Conservation (phyloP, 2,888 invertebrate genomes). For the Desoria tigrina region DNA sequence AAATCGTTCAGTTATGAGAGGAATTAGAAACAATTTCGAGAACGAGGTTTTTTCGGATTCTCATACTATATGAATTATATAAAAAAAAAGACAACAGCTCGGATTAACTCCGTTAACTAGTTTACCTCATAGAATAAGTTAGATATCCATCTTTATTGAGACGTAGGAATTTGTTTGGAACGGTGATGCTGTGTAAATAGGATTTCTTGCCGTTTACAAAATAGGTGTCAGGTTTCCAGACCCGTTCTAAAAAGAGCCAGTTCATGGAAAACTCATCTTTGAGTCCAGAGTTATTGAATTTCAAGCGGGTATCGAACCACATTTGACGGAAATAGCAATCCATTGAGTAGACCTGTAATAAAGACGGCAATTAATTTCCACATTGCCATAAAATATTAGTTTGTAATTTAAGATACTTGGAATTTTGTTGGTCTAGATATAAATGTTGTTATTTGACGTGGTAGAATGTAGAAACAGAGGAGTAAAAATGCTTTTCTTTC, state of each 20-base stretch:
- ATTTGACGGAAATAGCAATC: constrained; percentile 59
- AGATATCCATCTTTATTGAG: constrained; percentile 55
- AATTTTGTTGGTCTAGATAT: too few relatives aligned
- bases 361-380: constrained; percentile 6
- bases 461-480: too few relatives aligned
- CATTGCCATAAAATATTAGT: too few relatives aligned
- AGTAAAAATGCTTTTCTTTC: too few relatives aligned
- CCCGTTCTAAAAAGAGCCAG: constrained; percentile 62
- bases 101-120: background rate
- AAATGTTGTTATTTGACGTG: too few relatives aligned
- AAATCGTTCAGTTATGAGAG: background rate
- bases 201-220: constrained; percentile 62
- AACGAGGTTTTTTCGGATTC: background rate
- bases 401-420: background rate
- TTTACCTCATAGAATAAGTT: constrained; percentile 55
- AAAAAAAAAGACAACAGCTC: too few relatives aligned
- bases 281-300: constrained; percentile 56
- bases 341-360: constrained; percentile 57
- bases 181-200: constrained; percentile 63
- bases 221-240: constrained; percentile 65
- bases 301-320: constrained; percentile 62
- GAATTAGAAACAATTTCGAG: constrained; percentile 2
- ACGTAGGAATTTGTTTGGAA: constrained; percentile 60
- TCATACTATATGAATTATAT: background rate
- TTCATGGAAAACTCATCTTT: constrained; percentile 59